Evolutionary conservation across 2,888 invertebrate species (phyloP).

Genomic region (Marasmarcha lunaedactyla): DNA sequence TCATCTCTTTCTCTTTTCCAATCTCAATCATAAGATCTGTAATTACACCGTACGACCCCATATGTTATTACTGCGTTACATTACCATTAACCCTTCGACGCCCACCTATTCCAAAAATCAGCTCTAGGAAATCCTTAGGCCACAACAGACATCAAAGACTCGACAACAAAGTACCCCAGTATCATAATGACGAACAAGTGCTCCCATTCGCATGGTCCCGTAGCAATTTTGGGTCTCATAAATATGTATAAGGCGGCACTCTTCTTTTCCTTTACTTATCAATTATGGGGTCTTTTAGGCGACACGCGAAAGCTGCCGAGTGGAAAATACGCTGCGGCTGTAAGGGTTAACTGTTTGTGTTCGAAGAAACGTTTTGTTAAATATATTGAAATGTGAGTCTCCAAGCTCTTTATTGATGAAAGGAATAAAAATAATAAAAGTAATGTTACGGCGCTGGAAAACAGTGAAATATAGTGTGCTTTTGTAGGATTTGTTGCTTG

Average conservation of each 20-base stretch:
- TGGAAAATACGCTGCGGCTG: slow-evolving; percentile 37
- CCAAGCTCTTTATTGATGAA: not conserved
- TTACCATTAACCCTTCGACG: too few species aligned
- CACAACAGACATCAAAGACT: slow-evolving; percentile 57
- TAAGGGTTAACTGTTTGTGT: slow-evolving; percentile 45
- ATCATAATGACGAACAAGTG: slow-evolving; percentile 66
- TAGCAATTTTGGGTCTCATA: slow-evolving; percentile 65
- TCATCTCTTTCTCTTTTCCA: too few species aligned
- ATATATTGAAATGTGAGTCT: slow-evolving; percentile 6
- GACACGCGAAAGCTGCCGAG: slow-evolving; percentile 40
- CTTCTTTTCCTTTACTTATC: slow-evolving; percentile 71
- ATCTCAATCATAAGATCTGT: too few species aligned
- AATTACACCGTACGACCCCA: too few species aligned
- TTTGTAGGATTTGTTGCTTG: too few species aligned
- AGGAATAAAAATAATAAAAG: not conserved
- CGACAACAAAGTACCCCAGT: slow-evolving; percentile 62
- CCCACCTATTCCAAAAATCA: slow-evolving; percentile 18
- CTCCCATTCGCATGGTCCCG: slow-evolving; percentile 62
- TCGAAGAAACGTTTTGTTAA: slow-evolving; percentile 20
- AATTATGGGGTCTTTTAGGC: slow-evolving; percentile 66
- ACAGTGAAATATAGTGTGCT: too few species aligned
- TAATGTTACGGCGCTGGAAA: too few species aligned
- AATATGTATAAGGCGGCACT: slow-evolving; percentile 62
- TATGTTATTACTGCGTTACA: too few species aligned
- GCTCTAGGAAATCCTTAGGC: slow-evolving; percentile 39